These are phyloP conservation scores for Drosophila seclusa DNA, from an alignment of 2,888 invertebrate genomes.

Conservation along the genomic window DNA sequence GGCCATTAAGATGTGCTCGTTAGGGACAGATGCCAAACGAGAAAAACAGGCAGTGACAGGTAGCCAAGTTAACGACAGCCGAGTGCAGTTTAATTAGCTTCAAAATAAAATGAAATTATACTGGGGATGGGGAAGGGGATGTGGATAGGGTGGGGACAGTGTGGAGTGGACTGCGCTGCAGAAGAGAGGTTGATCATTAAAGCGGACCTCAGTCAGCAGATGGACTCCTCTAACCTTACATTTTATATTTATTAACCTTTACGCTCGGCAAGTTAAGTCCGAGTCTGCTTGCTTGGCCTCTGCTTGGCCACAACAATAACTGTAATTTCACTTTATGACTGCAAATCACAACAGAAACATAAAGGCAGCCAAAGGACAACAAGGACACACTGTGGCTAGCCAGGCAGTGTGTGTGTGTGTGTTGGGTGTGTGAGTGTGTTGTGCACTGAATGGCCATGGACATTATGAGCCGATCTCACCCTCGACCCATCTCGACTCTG, in stretches of 20 bases:
- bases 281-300: conserved; percentile 18
- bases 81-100: conserved; percentile 77
- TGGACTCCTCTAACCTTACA: conserved; percentile 60
- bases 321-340: conserved; percentile 82
- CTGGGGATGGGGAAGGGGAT: background rate
- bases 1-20: conserved; percentile 37
- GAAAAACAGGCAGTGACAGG: conserved; percentile 39
- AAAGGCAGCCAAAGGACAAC: conserved; percentile 65
- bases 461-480: conserved; percentile 56
- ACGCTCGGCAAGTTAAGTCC: conserved; percentile 16
- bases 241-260: conserved; percentile 81
- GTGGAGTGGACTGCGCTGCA: background rate
- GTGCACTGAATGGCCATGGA: conserved; percentile 55
- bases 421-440: conserved; percentile 20
- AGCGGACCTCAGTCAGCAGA: conserved; percentile 37
- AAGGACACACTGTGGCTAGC: conserved; percentile 39
- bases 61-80: conserved; percentile 59
- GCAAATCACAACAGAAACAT: conserved; percentile 80
- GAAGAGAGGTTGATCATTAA: conserved; percentile 28
- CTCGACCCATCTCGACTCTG: conserved; percentile 5
- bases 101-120: conserved; percentile 74
- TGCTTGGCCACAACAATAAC: conserved; percentile 69
- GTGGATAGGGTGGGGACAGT: background rate
- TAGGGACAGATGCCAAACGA: conserved; percentile 41
- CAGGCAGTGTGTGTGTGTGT: conserved; percentile 16